Base-by-base conservation (phyloP, 1,140 invertebrate genomes). In the Macrosteles quadrilineatus region DNA sequence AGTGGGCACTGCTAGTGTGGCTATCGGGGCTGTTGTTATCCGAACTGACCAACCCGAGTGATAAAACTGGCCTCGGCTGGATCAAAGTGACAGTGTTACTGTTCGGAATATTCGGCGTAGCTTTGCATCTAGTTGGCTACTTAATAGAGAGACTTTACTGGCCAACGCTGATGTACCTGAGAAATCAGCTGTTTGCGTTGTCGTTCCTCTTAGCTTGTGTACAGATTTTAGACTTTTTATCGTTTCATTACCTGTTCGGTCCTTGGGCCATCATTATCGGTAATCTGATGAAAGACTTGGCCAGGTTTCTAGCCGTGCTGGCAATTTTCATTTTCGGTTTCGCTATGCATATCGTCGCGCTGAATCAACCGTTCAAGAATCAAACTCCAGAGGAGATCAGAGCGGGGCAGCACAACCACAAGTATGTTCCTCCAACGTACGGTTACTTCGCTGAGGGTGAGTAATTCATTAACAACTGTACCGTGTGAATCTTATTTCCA, bases 261-360 rank as follows among this genome's bases (percentile, higher is more conserved):
- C 98, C 98, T 0, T 99, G 98, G 98, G 92, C 92, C 19, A 95
- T 95, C 72, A 95, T 95, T 77, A 95, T 94, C 74, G 92, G 92
- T 12, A 92, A 95, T 79, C 83, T 95, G 50, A 92, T 95, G 85
- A 94, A 94, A 81, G 91, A 99, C 82, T 84, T 99, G 73, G 94
- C 94, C 4, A 85, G 97, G 73, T 99, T 99, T 82, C 85, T 99
- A 67, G 97, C 97, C 25, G 97, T 99, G 9, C 83, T 99, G 76
- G 90, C 93, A 17, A 98, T 99, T 80, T 99, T 99, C 82, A 94
- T 99, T 72, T 92, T 97, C 78, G 98, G 98, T 55, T 99, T 99
- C 80, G 98, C 97, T 0, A 94, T 99, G 88, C 94, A 98, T 76
- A 92, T 99, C 55, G 93, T 97, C 14, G 95, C 96, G 0, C 82